phyloP scores from a whole-genome alignment of 2,113 vertebrate genomes.

The Sapajus apella region DNA sequence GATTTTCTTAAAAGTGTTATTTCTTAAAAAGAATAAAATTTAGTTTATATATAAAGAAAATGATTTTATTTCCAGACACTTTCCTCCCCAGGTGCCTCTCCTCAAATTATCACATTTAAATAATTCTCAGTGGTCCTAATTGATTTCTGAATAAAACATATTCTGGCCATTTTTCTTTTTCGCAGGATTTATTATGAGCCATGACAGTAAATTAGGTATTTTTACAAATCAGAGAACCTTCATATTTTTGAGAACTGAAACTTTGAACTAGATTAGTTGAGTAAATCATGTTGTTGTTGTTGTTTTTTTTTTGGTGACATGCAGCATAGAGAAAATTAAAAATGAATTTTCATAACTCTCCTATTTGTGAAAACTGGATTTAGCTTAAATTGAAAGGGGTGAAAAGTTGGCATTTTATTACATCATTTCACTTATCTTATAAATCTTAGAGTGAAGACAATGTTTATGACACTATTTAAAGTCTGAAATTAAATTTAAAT shows the following conservation, averaged over 20 bases:
- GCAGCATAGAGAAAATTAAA: constrained; percentile 50
- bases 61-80: not conserved
- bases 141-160: not conserved
- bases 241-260: constrained; percentile 49
- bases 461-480: not conserved
- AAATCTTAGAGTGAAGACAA: constrained; percentile 16
- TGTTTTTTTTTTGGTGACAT: constrained; percentile 30
- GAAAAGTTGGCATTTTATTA: constrained; percentile 47
- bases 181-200: not conserved
- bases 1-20: not conserved
- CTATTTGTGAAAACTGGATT: constrained; percentile 45
- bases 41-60: not conserved
- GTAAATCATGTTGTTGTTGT: not conserved
- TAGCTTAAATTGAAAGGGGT: constrained; percentile 53
- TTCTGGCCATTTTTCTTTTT: not conserved
- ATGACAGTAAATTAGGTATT: not conserved
- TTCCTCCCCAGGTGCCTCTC: not conserved
- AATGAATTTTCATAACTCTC: constrained; percentile 17
- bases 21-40: not conserved
- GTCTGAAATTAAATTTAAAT: constrained; percentile 58
- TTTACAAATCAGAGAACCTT: not conserved
- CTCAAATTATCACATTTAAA: not conserved
- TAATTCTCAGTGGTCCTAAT: not conserved
- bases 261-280: constrained; percentile 43
- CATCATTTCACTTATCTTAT: constrained; percentile 55